phyloP scores from a whole-genome alignment of 2,113 vertebrate genomes.

The Notarius lentiginosus region DNA sequence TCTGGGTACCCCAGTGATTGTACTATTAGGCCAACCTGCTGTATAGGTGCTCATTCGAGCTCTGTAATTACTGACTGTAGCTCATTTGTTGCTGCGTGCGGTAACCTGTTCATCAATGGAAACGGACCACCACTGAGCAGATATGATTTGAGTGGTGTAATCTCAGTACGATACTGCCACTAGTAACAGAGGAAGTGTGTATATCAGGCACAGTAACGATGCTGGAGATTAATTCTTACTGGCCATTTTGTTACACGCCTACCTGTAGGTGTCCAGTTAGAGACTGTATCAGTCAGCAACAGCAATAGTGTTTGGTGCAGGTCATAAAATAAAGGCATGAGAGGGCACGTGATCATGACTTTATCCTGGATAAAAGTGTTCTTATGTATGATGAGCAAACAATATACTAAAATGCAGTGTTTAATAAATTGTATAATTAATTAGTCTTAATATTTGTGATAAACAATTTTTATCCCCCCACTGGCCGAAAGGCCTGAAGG shows the following conservation, averaged over 20 bases:
- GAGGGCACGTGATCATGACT: too few species aligned
- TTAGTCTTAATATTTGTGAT: not conserved
- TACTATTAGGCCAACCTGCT: not conserved
- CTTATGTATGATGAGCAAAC: not conserved
- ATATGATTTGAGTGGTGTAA: not conserved
- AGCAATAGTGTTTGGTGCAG: not conserved
- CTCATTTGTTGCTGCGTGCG: not conserved
- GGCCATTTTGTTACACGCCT: not conserved
- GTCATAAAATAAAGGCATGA: not conserved
- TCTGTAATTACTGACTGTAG: not conserved
- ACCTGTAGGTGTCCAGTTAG: not conserved
- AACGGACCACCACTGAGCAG: not conserved
- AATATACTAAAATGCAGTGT: not conserved
- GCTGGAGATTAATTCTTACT: not conserved
- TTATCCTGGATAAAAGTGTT: not conserved
- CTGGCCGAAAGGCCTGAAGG: too few species aligned
- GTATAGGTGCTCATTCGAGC: too few species aligned
- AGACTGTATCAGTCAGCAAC: not conserved
- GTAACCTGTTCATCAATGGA: not conserved
- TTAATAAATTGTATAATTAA: not conserved
- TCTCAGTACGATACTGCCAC: not conserved
- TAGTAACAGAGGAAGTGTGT: not conserved
- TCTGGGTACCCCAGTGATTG: not conserved
- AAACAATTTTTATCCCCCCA: not conserved
- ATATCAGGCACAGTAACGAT: not conserved